phyloP scores from a whole-genome alignment of 1,140 invertebrate genomes.

The Drosophila eugracilis region DNA sequence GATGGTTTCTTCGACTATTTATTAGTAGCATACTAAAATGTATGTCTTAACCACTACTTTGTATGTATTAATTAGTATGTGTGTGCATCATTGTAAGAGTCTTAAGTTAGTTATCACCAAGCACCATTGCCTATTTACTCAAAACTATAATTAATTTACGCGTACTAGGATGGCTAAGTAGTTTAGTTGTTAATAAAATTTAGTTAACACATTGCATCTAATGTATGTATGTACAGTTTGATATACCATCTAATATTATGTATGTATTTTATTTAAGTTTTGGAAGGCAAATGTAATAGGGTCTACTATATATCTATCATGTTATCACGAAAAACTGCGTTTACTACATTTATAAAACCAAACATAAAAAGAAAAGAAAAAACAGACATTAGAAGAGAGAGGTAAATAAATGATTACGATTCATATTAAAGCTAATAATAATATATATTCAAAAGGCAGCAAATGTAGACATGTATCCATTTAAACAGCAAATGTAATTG shows the following conservation, averaged over 20 bases:
- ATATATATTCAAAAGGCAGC: slow-evolving; percentile 61
- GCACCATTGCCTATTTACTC: slow-evolving; percentile 70
- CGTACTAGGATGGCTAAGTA: slow-evolving; percentile 53
- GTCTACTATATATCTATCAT: slow-evolving; percentile 69
- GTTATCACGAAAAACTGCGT: slow-evolving; percentile 78
- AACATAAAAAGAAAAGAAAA: too few species aligned
- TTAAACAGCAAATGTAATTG: slow-evolving; percentile 79
- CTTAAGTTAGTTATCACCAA: slow-evolving; percentile 57
- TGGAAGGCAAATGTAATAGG: slow-evolving; percentile 49
- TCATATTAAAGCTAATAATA: slow-evolving; percentile 56
- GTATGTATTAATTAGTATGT: slow-evolving; percentile 46
- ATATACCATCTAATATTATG: slow-evolving; percentile 47
- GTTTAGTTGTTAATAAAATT: slow-evolving; percentile 74
- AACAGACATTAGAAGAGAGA: slow-evolving; percentile 38
- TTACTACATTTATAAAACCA: slow-evolving; percentile 81
- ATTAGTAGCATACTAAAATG: slow-evolving; percentile 33
- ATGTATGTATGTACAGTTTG: slow-evolving; percentile 66
- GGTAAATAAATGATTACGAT: slow-evolving; percentile 42
- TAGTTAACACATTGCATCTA: slow-evolving; percentile 73
- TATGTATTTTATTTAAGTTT: slow-evolving; percentile 45
- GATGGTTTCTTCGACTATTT: slow-evolving; percentile 58
- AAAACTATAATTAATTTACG: slow-evolving; percentile 57
- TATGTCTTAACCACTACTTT: slow-evolving; percentile 24
- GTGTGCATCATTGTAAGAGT: slow-evolving; percentile 58
- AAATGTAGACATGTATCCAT: slow-evolving; percentile 72